phyloP scores from a whole-genome alignment of 2,113 vertebrate species.

The Loxodonta africana region DNA sequence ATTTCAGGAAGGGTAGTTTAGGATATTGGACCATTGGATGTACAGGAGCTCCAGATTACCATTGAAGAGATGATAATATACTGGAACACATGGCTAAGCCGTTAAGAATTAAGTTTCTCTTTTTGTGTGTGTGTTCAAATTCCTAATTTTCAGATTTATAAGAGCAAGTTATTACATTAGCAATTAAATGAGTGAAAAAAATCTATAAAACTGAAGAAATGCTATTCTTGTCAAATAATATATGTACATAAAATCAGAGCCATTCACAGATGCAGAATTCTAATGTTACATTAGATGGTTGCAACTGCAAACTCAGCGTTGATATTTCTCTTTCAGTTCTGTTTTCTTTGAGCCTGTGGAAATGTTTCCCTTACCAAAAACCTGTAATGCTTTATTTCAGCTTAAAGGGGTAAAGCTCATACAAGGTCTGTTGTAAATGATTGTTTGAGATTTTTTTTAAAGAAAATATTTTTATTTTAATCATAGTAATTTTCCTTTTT shows the following conservation, averaged over 20 bases:
- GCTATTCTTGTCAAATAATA: slow-evolving; percentile 74
- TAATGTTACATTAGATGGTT: slow-evolving; percentile 65
- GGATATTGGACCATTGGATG: background rate
- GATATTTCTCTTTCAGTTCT: slow-evolving; percentile 72
- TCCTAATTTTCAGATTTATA: slow-evolving; percentile 78
- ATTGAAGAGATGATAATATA: background rate
- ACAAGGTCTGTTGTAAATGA: slow-evolving; percentile 76
- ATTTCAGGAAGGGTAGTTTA: background rate
- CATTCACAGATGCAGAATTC: slow-evolving; percentile 69
- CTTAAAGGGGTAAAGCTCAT: slow-evolving; percentile 75
- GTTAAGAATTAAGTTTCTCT: slow-evolving; percentile 58
- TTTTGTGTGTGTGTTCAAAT: slow-evolving; percentile 56
- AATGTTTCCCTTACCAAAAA: slow-evolving; percentile 77
- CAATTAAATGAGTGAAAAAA: slow-evolving; percentile 77
- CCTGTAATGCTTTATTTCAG: slow-evolving; percentile 77
- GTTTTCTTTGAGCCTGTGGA: slow-evolving; percentile 78
- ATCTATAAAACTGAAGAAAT: slow-evolving; percentile 74
- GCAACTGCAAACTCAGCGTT: slow-evolving; percentile 13
- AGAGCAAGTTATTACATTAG: slow-evolving; percentile 73
- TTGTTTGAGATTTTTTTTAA: slow-evolving; percentile 73
- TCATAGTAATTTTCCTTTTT: slow-evolving; percentile 58
- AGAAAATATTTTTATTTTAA: slow-evolving; percentile 78
- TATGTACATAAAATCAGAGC: slow-evolving; percentile 77
- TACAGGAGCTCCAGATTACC: background rate
- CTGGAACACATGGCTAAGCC: background rate